Evolutionary conservation across 2,888 invertebrate genomes (phyloP).

Genomic region (Nomada ferruginata): DNA sequence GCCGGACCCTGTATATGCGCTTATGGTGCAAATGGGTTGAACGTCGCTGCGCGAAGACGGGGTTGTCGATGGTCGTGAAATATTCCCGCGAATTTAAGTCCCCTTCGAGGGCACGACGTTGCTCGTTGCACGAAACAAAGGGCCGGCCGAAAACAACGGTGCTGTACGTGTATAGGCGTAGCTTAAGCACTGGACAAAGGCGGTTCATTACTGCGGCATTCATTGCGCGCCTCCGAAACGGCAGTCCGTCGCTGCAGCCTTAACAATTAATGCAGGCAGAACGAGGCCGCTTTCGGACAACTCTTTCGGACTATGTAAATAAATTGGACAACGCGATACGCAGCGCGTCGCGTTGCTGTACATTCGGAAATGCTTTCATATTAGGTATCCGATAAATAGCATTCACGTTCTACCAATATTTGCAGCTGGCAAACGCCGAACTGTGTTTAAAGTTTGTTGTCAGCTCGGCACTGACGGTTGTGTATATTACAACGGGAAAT

Average conservation of each 20-base stretch:
- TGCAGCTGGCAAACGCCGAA: conserved; percentile 10
- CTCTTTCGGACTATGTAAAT: conserved; percentile 36
- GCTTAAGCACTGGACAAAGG: conserved; percentile 14
- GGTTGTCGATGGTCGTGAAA: background rate
- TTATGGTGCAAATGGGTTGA: background rate
- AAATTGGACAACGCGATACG: conserved; percentile 30
- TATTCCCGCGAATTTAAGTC: background rate
- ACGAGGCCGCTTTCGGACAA: conserved; percentile 28
- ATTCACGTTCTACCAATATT: conserved; percentile 16
- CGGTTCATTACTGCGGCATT: conserved; percentile 36
- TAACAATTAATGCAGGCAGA: conserved; percentile 24
- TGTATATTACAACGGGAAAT: conserved; percentile 25
- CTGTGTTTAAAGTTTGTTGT: conserved; percentile 35
- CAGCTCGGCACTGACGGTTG: conserved; percentile 3
- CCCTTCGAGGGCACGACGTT: background rate
- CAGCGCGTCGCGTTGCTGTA: background rate
- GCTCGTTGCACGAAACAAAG: background rate
- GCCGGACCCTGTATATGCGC: too few species aligned
- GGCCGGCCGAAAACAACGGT: background rate
- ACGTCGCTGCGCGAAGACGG: background rate
- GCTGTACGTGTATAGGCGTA: background rate
- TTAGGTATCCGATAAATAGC: background rate
- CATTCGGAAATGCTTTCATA: background rate
- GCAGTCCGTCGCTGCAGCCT: conserved; percentile 3
- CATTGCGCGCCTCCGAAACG: conserved; percentile 28